Evolutionary conservation across 2,113 vertebrate species (phyloP), one percentile per base, ranked within the genome.

Genomic region (Vulpes ferrilata): DNA sequence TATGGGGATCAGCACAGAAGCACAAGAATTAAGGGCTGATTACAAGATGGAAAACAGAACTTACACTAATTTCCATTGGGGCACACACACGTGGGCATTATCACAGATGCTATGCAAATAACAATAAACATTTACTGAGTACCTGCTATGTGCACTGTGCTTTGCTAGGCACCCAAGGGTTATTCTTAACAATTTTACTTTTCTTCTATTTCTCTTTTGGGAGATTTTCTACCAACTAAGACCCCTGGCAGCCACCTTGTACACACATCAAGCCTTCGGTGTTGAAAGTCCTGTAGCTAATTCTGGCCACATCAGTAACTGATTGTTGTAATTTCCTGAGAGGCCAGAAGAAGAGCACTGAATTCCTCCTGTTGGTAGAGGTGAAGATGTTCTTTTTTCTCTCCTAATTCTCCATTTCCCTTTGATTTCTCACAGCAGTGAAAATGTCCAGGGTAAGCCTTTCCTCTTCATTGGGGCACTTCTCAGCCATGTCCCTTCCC

Each of bases 211-310:
- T 93, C 84, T 64, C 65, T 97, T 88, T 76, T 71, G 48, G 57
- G 81, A 74, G 13, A 93, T 76, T 93, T 92, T 51, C 89, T 76
- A 38, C 89, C 76, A 74, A 25, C n/a, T 32, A 80, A 32, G 82
- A 35, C 7, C 48, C 71, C n/a, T 71, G 30, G 38, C 2, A 64
- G 64, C 22, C 57, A 80, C 15, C 35, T 32, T 30, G 5, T 38
- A 4, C 11, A 55, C 76, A 95, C 30, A 35, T 23, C 15, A 92
- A 85, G 59, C 38, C 43, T 86, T 84, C 30, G 3, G 11, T 51
- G 51, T n/a, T 92, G 74, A 86, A 86, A 2, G 76, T 30, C 87
- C 62, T 53, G 78, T 86, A 80, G 74, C 83, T 94, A 83, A 94
- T 82, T 88, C n/a, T 48, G 89, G 79, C 27, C 53, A 57, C 13